Base-by-base conservation (phyloP, 2,888 invertebrate genomes). In the Eilema sororculum region DNA sequence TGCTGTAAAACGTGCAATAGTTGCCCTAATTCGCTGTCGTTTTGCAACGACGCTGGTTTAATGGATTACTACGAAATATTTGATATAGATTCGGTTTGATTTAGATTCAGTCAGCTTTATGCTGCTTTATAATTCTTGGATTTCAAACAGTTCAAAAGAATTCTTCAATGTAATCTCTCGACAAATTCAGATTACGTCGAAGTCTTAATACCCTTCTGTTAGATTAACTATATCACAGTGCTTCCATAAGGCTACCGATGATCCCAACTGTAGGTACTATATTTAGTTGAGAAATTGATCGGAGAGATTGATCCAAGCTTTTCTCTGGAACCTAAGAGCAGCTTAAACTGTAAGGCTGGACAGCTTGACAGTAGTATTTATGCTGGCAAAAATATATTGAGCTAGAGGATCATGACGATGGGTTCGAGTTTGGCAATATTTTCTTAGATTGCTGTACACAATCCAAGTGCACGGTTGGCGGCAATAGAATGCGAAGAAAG, bases 1-100 rank as follows among this genome's bases (percentile, higher is more conserved):
- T 12, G 62, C 16, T 13, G 56, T 58, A 69, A 59, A 37, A 30
- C 24, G 57, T 46, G 64, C 25, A 28, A 62, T 66, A 30, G 37
- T 58, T 66, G 69, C 57, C 25, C 68, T 37, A 60, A 33, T 73
- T 71, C 71, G 33, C 56, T 65, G 46, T 68, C 61, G 65, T 71
- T 71, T 71, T 71, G 78, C 75, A 78, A 73, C 73, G 63, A 28
- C 30, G 68, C 71, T 37, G 73, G 65, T 69, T n/a, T 79, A 74
- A 76, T 71, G 76, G 73, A 79, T 76, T 74, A 71, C 58, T 58
- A 57, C 58, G 63, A 63, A 68, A n/a, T 57, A 62, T 67, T 62
- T 37, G 56, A 33, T 60, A 56, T 22, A 57, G 56, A 10, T 37
- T 68, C 25, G 57, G 41, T 33, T 68, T 68, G 20, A 25, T 69